Percentiles rank a stretch among this genome's conserved stretches.
These are phyloP conservation scores for Cataglyphis cursor DNA, from an alignment of 2,888 invertebrate species.

Conservation along the genomic window DNA sequence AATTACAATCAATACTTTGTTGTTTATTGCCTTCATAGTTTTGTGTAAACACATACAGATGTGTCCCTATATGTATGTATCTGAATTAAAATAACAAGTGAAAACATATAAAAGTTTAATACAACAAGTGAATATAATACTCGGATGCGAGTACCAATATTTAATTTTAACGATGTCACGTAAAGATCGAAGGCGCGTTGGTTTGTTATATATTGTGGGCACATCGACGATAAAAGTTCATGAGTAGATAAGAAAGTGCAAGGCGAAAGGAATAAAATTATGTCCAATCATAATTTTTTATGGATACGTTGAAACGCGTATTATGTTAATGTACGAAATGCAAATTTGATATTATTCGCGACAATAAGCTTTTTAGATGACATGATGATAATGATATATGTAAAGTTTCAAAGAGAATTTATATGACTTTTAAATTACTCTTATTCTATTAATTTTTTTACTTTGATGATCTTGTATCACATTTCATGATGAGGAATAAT, in stretches of 20 bases:
- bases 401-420: too few species aligned
- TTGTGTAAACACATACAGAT: background rate
- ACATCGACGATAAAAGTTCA: background rate
- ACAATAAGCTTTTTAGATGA: background rate
- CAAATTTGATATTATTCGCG: background rate
- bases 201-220: background rate
- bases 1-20: background rate
- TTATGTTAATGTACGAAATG: constrained; percentile 10
- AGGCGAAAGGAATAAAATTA: background rate
- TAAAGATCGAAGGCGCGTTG: constrained; percentile 1
- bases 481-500: too few species aligned
- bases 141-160: background rate
- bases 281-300: background rate
- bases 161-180: background rate
- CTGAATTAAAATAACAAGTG: background rate
- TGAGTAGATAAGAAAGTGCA: constrained; percentile 1
- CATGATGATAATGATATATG: background rate
- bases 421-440: background rate
- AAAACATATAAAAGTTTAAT: background rate
- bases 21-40: background rate
- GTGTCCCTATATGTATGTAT: background rate
- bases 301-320: background rate
- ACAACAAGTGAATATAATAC: background rate
- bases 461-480: background rate
- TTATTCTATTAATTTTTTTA: constrained; percentile 9